phyloP scores from a whole-genome alignment of 2,113 vertebrate genomes.

The Mus pahari region DNA sequence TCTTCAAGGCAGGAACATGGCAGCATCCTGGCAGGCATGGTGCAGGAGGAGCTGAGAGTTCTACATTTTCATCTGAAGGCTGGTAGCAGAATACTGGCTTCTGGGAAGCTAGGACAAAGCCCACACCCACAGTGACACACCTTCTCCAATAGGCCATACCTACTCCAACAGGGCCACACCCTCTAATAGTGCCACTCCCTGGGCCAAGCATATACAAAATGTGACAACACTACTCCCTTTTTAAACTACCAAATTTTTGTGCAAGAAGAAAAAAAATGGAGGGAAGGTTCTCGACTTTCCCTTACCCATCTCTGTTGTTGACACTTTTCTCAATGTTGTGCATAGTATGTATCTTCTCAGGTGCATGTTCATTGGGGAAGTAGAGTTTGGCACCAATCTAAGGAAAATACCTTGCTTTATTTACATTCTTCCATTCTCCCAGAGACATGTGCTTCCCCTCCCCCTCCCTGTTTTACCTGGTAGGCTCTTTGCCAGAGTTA shows the following conservation, averaged over 20 bases:
- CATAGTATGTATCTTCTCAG: fast-evolving
- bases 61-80: no score
- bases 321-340: fast-evolving
- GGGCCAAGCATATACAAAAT: no score
- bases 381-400: neutral
- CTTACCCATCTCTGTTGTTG: fast-evolving
- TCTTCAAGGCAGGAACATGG: no score
- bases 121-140: no score
- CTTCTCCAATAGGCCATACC: no score
- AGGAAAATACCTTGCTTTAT: neutral
- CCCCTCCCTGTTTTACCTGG: neutral
- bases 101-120: no score
- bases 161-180: no score
- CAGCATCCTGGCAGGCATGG: no score
- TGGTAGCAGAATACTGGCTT: no score
- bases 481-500: neutral
- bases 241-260: neutral
- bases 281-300: neutral
- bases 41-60: no score
- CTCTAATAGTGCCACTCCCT: no score
- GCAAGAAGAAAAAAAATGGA: neutral
- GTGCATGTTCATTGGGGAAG: neutral
- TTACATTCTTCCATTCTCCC: neutral
- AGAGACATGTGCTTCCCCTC: no score
- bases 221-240: neutral